These are phyloP conservation scores for Bombus terrestris DNA, from an alignment of 1,140 invertebrate species.

Conservation along the genomic window DNA sequence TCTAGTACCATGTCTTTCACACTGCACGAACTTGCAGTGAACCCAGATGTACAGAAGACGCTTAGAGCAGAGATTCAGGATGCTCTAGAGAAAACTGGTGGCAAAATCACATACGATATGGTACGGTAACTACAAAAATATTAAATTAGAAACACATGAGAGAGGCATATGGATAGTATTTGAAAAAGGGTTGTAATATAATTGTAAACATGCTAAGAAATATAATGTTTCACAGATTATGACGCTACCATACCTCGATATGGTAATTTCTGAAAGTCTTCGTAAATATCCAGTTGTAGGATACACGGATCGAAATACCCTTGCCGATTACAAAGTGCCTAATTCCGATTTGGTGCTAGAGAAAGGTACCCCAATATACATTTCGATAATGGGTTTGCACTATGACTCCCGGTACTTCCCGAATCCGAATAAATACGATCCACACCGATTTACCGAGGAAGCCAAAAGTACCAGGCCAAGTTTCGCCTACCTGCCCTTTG, in stretches of 20 bases:
- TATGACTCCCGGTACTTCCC: accelerated
- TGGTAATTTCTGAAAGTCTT: conserved; percentile 82
- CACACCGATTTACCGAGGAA: conserved; percentile 40
- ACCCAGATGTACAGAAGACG: conserved; percentile 84
- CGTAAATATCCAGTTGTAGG: conserved; percentile 85
- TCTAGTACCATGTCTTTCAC: conserved; percentile 69
- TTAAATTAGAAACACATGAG: not conserved
- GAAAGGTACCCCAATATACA: no score
- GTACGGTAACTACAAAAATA: conserved; percentile 53
- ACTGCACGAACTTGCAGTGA: conserved; percentile 83
- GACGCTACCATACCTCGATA: conserved; percentile 61
- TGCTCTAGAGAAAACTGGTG: conserved; percentile 74
- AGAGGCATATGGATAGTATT: no score
- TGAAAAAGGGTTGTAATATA: not conserved
- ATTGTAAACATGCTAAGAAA: no score
- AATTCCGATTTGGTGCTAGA: conserved; percentile 82
- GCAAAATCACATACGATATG: conserved; percentile 82
- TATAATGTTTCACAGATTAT: conserved; percentile 11
- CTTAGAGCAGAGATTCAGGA: conserved; percentile 82
- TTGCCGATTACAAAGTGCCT: conserved; percentile 79
- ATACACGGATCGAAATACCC: conserved; percentile 79
- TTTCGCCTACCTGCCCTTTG: conserved; percentile 84
- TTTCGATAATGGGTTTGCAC: no score
- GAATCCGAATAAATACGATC: conserved; percentile 86
- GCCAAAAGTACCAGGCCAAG: conserved; percentile 76